Evolutionary conservation across 2,797 vertebrate genomes (phyloP), one percentile per base, ranked within the genome.

Genomic region (Knipowitschia caucasica): DNA sequence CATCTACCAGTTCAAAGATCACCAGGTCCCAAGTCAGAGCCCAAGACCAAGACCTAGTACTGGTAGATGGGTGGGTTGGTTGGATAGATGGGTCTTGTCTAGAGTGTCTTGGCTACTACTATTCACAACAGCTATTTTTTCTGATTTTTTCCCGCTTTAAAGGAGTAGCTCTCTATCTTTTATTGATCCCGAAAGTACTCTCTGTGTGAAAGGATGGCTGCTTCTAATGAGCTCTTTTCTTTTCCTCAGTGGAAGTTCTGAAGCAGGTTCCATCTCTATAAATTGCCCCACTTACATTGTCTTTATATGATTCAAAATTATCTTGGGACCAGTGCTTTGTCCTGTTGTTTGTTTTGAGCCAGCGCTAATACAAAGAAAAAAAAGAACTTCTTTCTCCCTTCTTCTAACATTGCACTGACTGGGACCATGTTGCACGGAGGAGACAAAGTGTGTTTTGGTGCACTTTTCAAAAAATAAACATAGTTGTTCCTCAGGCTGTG

Each of bases 251-350:
- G 17, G 7, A 38, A 18, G 34, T 36, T 18, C 5, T 24, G 39
- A 12, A 24, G 11, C 10, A 14, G 11, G 3, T 24, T 24, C 21
- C 12, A n/a, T 25, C 23, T 8, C 12, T 7, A 2, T 24, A 42
- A 43, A 25, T 3, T 14, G 12, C 2, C 21, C 12, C 40, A 24
- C 40, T 43, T 27, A 3, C 10, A 26, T 2, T n/a, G 25, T 26
- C n/a, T 4, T 44, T 44, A 17, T 27, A 26, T 44, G 23, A 27
- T 44, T 27, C 42, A 44, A 27, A 44, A 27, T 44, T 44, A 44
- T 26, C 14, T 44, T 1, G 3, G 5, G n/a, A 10, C n/a, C n/a
- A 25, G 4, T 10, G 63, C 73, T 83, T 73, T 70, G 73, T 77
- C 65, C 47, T 42, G n/a, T 42, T 70, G 67, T 73, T 59, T 57